Evolutionary conservation across 2,113 vertebrate genomes (phyloP), one percentile per base, ranked within the genome.

Genomic region (Lepidothrix coronata): DNA sequence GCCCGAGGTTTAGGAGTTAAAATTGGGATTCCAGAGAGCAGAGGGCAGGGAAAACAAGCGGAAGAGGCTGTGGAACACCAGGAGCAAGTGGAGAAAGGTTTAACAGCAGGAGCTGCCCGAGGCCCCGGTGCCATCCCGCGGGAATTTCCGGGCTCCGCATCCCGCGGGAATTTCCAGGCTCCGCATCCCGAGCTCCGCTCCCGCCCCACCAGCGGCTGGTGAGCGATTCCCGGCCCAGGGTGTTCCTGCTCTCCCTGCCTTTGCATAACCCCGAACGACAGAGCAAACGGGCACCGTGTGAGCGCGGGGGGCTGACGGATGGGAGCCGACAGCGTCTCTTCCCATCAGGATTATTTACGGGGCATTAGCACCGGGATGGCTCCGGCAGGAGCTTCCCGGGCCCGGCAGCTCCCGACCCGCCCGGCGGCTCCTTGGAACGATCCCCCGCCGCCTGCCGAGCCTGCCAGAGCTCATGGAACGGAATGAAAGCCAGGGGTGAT

Each of bases 321-420:
- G 51, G 37, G 63, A 87, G 77, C 68, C 12, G 85, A 95, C 78
- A 49, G 81, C 15, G 13, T 74, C 93, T 59, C 88, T 94, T 81
- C 33, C 37, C 85, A n/a, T 87, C 14, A 85, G 5, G 51, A 67
- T 93, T 71, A 89, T 93, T 91, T n/a, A 43, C 22, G 24, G 77
- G 5, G 41, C 55, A 3, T 57, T 11, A 43, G 68, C 66, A 44
- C 51, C 3, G 6, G n/a, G 63, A 71, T 4, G 17, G 88, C 85
- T 63, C 49, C 8, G 6, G 33, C 66, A 3, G 74, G 25, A 31
- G 4, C 87, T 57, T n/a, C 79, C 78, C 39, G 1, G 75, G 70
- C 71, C 81, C 31, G 16, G 84, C 84, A 37, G 81, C 85, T 73
- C 84, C 79, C 57, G 57, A 58, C 57, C 33, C 22, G 33, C 57